Conservation (phyloP, 1,140 invertebrate species). For the Lepidotrigona ventralis region DNA sequence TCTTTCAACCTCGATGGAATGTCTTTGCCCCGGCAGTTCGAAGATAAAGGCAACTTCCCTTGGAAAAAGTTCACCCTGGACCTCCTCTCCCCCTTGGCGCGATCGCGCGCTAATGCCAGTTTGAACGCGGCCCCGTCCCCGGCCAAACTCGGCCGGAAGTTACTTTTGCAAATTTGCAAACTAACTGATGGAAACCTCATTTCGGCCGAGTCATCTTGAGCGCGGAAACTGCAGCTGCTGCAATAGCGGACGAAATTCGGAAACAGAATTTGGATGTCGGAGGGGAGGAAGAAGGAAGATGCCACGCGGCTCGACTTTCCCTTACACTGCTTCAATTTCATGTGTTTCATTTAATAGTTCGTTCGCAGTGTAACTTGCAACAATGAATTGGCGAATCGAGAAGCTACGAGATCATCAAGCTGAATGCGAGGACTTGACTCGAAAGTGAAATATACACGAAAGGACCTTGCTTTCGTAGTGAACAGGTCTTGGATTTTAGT, state of each 20-base stretch:
- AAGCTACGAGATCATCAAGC: no score
- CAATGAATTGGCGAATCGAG: no score
- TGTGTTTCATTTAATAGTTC: no score
- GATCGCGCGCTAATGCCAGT: conserved; percentile 63
- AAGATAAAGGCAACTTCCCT: conserved; percentile 37
- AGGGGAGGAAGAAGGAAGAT: no score
- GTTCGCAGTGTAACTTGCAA: no score
- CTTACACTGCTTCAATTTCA: not conserved
- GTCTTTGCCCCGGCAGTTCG: conserved; percentile 33
- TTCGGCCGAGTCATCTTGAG: conserved; percentile 50
- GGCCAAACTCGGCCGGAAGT: conserved; percentile 57
- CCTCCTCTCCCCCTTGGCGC: not conserved
- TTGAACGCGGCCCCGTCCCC: conserved; percentile 41
- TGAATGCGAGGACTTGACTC: no score
- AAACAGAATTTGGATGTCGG: not conserved
- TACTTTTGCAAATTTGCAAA: conserved; percentile 64
- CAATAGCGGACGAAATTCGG: not conserved
- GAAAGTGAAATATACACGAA: no score
- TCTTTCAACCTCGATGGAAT: conserved; percentile 16
- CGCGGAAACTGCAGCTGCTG: conserved; percentile 16
- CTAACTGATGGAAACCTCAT: conserved; percentile 65
- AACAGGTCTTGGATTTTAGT: no score
- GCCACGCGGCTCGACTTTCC: not conserved
- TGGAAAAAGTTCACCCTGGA: conserved; percentile 50
- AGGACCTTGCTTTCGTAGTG: no score